Evolutionary conservation across 1,140 invertebrate species (phyloP), one percentile per base, ranked within the genome.

Genomic region (Drosophila tani): DNA sequence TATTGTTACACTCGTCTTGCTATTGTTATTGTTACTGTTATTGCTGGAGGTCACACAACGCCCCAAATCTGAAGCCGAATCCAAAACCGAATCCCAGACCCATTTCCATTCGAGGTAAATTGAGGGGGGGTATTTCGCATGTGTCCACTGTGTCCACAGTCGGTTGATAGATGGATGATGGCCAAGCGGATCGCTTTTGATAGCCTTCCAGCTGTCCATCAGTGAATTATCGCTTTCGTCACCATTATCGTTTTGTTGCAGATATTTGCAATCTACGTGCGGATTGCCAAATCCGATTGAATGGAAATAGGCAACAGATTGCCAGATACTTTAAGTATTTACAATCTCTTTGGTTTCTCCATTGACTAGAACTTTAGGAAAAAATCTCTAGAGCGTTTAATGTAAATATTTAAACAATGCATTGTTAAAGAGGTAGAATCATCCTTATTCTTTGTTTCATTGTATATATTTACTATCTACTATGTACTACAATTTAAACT

Each of bases 11-110:
- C 19, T 45, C 27, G 35, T 29, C 17, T 43, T 56, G 62, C n/a
- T n/a, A n/a, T n/a, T n/a, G n/a, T 8, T 63, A 40, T 63, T 63
- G 46, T 40, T 62, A 27, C 21, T 60, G 57, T 19, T 62, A 14
- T 58, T 38, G 70, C 41, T 76, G 73, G 55, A 77, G 74, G 74
- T 77, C 74, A 58, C 35, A 46, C 38, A 47, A 62, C 57, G 66
- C 65, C 59, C 35, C 69, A 76, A 56, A 40, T 56, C 53, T 35
- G 32, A 35, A 35, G 32, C 32, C 51, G 32, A 21, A n/a, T 12
- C 27, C 24, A 5, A 32, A 38, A 9, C 32, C 14, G 32, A 55
- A 38, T 12, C 47, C 15, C 47, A 66, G 40, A 47, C 47, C 60
- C 62, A 69, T 66, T 66, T 50, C 47, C 67, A 69, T 66, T 11